phyloP scores from a whole-genome alignment of 2,113 vertebrate species.

The Anguilla rostrata region DNA sequence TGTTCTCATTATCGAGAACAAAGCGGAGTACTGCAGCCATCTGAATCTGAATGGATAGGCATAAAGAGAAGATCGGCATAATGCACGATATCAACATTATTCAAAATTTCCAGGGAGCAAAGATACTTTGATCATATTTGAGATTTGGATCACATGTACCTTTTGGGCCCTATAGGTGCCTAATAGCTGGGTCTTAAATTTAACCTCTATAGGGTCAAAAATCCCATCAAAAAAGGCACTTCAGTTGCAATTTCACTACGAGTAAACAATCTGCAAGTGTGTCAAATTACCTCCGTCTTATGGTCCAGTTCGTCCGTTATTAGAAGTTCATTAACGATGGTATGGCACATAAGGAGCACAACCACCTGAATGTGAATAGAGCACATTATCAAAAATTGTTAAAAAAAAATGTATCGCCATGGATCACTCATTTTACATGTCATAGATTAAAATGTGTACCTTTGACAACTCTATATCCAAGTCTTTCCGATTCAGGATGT shows the following conservation, averaged over 20 bases:
- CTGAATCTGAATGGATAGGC: constrained; percentile 66
- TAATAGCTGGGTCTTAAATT: too few relatives aligned
- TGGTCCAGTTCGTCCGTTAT: constrained; percentile 73
- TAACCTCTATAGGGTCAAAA: background rate
- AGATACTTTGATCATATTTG: too few relatives aligned
- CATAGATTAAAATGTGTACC: constrained; percentile 61
- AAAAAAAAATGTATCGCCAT: background rate
- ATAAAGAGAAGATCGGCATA: background rate
- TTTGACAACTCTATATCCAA: constrained; percentile 81
- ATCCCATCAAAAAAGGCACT: background rate
- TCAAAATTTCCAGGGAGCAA: background rate
- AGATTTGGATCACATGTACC: too few relatives aligned
- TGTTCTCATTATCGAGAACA: constrained; percentile 77
- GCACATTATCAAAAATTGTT: constrained; percentile 2
- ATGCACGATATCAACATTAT: background rate
- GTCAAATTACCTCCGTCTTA: constrained; percentile 75
- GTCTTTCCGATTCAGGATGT: constrained; percentile 66
- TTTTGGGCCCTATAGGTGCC: background rate
- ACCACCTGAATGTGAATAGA: constrained; percentile 56
- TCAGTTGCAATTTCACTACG: background rate
- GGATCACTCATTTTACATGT: background rate
- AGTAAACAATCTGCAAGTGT: background rate
- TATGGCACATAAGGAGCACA: constrained; percentile 79
- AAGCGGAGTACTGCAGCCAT: constrained; percentile 76
- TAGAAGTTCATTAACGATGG: constrained; percentile 72